phyloP scores from a whole-genome alignment of 2,113 vertebrate species.

The Pterocles gutturalis region DNA sequence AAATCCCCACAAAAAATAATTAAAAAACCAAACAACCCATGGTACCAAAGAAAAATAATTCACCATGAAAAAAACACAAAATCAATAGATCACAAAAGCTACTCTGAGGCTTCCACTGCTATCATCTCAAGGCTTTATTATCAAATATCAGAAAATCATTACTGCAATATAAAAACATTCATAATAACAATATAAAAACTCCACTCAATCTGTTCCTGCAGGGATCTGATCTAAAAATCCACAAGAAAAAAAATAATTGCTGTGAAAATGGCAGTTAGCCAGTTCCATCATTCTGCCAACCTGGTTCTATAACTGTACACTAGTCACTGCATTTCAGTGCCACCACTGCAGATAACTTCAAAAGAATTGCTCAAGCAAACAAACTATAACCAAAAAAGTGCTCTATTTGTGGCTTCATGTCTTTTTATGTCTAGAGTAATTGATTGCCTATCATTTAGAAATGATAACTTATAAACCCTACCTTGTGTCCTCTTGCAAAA shows the following conservation, averaged over 20 bases:
- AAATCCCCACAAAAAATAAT: constrained; percentile 29
- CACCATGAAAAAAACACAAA: background rate
- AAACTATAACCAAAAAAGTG: background rate
- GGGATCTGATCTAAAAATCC: constrained; percentile 66
- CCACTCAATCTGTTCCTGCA: constrained; percentile 58
- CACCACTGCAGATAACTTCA: background rate
- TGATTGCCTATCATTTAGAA: background rate
- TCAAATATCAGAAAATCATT: constrained; percentile 62
- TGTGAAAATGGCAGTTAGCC: constrained; percentile 48
- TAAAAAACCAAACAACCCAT: background rate
- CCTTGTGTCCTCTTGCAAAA: background rate
- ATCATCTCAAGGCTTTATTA: constrained; percentile 42
- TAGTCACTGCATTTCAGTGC: background rate
- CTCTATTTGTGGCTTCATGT: background rate
- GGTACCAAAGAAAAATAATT: background rate
- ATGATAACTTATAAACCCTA: background rate
- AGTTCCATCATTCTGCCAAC: constrained; percentile 16
- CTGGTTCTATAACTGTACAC: background rate
- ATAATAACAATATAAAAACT: constrained; percentile 52
- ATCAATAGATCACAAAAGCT: constrained; percentile 26
- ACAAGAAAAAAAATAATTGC: constrained; percentile 20
- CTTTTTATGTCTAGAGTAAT: background rate
- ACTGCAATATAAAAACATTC: constrained; percentile 46
- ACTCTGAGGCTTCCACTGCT: background rate
- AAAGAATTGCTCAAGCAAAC: background rate